Percentiles rank a stretch among this genome's conserved stretches.
Evolutionary conservation across 2,888 invertebrate species (phyloP).

Genomic region (Morinoia aosen): DNA sequence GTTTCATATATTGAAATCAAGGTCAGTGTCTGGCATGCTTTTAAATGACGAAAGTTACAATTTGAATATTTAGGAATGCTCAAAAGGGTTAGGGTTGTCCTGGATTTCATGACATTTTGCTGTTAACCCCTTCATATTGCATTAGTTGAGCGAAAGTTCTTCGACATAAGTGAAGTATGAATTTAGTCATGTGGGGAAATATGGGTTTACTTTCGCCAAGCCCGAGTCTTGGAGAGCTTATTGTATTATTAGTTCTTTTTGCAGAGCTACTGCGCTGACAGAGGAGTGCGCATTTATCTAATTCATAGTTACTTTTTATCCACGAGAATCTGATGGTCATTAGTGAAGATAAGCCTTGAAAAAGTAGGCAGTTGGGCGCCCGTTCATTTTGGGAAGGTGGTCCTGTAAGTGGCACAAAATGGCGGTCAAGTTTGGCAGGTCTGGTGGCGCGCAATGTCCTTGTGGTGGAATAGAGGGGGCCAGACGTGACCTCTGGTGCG

Average conservation of each 20-base stretch:
- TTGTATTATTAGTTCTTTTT: not conserved
- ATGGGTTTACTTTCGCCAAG: not conserved
- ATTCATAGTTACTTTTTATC: not conserved
- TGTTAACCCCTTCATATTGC: not conserved
- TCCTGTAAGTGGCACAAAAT: slow-evolving; percentile 12
- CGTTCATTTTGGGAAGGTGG: not conserved
- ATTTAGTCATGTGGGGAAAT: not conserved
- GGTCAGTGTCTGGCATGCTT: too few species aligned
- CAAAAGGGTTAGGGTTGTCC: not conserved
- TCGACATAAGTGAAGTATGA: not conserved
- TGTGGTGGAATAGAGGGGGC: not conserved
- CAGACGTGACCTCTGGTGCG: slow-evolving; percentile 23
- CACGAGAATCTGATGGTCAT: not conserved
- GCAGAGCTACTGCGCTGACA: not conserved
- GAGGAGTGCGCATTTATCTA: not conserved
- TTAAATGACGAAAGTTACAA: not conserved
- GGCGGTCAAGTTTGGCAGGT: slow-evolving; percentile 37
- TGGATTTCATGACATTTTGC: not conserved
- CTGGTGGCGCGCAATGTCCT: not conserved
- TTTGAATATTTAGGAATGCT: not conserved
- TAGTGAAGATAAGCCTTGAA: too few species aligned
- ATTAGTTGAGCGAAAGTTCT: not conserved
- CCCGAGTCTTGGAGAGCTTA: not conserved
- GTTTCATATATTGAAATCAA: too few species aligned
- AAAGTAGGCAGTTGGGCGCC: not conserved